Evolutionary conservation across 1,140 invertebrate genomes (phyloP), one percentile per base, ranked within the genome.

Genomic region (Drosophila bipectinata): DNA sequence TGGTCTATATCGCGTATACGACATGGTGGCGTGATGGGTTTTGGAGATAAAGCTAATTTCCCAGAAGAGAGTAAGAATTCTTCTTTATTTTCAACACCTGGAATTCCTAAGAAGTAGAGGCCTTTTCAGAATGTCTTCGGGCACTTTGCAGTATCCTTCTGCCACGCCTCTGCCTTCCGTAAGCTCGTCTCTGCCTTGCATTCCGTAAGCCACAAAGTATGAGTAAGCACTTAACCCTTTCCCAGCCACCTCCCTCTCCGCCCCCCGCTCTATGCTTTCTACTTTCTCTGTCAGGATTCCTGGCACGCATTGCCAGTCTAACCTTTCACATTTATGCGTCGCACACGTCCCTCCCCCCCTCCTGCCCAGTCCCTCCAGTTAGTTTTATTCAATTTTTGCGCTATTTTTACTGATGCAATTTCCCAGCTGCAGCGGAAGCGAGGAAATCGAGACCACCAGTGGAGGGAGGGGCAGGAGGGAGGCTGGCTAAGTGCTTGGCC

Each of bases 351-450:
- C 14, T 15, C 41, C 26, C 26, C 37, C 2, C 26, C 37, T 24
- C 57, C 1, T 18, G 18, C 41, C n/a, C 8, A 18, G 18, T 18
- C 5, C 15, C 30, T 51, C 14, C 59, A 77, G 78, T 87, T 87
- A 76, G 82, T 87, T 87, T 87, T 85, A 87, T 87, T 87, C 83
- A 87, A 87, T 87, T 82, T 81, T 74, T 68, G 51, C 44, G 73
- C 79, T 82, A 77, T 82, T 82, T 82, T 72, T 77, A 69, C 79
- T 61, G 67, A 48, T 88, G 83, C 83, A 85, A 84, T 81, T 85
- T 85, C 68, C 53, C 66, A 39, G 48, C 37, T 21, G 30, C 24
- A 72, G 55, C 66, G 66, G 51, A 68, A 69, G 52, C 63, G 24
- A 39, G 62, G 63, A 69, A 68, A 69, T 68, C 52, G 66, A 69